Percentiles rank a stretch among this genome's conserved stretches.
Conservation (phyloP, 2,888 invertebrate genomes). For the Melanchra persicariae region DNA sequence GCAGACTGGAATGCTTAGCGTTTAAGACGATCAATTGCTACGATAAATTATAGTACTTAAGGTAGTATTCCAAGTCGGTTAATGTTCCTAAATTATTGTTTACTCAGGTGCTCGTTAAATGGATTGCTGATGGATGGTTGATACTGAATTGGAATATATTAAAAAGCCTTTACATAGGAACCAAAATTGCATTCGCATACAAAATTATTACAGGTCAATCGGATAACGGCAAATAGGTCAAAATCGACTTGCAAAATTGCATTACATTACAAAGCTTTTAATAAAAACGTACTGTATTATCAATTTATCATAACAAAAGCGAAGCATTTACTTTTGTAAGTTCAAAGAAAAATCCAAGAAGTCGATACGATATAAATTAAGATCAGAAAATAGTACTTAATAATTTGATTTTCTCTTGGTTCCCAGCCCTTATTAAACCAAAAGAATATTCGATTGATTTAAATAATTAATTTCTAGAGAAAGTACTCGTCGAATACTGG, state of each 20-base stretch:
- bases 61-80: conserved; percentile 15
- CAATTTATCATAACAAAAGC: conserved; percentile 28
- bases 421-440: background rate
- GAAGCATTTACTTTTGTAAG: conserved; percentile 7
- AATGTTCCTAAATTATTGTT: conserved; percentile 53
- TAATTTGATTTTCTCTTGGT: conserved; percentile 3
- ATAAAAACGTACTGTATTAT: conserved; percentile 11
- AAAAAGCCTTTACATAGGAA: background rate
- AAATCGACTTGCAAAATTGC: conserved; percentile 30
- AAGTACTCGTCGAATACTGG: background rate
- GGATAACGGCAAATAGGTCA: conserved; percentile 25
- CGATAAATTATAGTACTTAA: conserved; percentile 52
- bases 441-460: background rate
- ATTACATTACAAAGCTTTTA: conserved; percentile 24
- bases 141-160: background rate
- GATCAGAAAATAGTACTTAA: conserved; percentile 20
- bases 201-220: conserved; percentile 22
- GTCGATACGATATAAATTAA: conserved; percentile 16
- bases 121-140: background rate
- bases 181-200: conserved; percentile 9
- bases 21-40: conserved; percentile 43
- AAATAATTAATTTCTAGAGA: background rate
- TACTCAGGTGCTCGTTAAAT: conserved; percentile 29
- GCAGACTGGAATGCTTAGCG: conserved; percentile 22
- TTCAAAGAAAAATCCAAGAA: conserved; percentile 20